A percentile compares a stretch with the other conserved stretches of the same genome.
phyloP scores from a whole-genome alignment of 2,113 vertebrate genomes.

The Melanerpes formicivorus region DNA sequence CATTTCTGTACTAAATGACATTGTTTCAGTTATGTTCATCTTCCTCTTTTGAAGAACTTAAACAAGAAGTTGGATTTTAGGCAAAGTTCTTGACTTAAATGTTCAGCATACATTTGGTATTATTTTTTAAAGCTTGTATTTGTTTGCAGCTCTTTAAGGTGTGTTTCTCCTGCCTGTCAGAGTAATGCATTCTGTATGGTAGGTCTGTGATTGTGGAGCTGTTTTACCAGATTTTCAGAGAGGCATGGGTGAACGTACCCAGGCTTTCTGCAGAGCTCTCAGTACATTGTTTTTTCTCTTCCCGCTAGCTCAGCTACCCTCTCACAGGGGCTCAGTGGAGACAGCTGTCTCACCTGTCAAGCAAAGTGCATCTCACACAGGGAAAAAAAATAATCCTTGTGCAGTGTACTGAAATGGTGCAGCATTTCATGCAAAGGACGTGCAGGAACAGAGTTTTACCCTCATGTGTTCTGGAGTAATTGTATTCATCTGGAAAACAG shows the following conservation, averaged over 20 bases:
- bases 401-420: background rate
- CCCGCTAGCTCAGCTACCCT: background rate
- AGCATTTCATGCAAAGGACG: background rate
- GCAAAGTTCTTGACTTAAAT: background rate
- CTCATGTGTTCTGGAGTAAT: background rate
- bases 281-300: background rate
- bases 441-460: background rate
- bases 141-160: background rate
- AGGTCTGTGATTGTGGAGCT: background rate
- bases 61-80: background rate
- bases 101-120: background rate
- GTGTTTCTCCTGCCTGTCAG: background rate
- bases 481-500: background rate
- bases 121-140: background rate
- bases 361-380: rapidly evolving
- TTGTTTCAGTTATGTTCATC: background rate
- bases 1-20: background rate
- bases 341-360: background rate
- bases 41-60: background rate
- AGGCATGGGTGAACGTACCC: background rate
- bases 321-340: background rate
- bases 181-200: background rate
- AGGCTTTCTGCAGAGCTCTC: background rate
- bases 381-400: background rate
- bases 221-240: background rate